Evolutionary conservation across 2,888 invertebrate genomes (phyloP), one percentile per base, ranked within the genome.

Genomic region (Drosophila basisetae): DNA sequence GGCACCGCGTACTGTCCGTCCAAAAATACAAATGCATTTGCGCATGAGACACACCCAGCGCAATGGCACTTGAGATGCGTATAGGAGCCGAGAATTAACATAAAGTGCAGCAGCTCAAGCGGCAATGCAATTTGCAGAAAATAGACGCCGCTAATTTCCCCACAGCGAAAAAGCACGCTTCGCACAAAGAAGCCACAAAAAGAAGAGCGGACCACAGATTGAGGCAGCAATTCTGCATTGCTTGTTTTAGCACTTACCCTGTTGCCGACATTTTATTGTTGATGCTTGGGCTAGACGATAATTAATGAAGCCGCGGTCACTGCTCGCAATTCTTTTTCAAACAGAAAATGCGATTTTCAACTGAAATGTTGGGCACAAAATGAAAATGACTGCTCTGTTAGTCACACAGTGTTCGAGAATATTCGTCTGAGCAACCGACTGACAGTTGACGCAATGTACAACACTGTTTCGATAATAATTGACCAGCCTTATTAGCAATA

Each of bases 241-340:
- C 13, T 35, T 28, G 13, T 30, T 33, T 28, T 68, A 55, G 28
- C 10, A 41, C 4, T 59, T 85, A 92, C 92, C 92, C 78, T 75
- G 88, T 64, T 82, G 90, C 67, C 69, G 92, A 91, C 91, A 92
- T 92, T 70, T 63, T 78, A 61, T 67, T 80, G 76, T 75, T 78
- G 59, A 33, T 81, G 63, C 53, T 72, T 79, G 35, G 31, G 35
- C 56, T 79, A 30, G 70, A 52, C 55, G 52, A 60, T 67, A 73
- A 73, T 66, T 68, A 47, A 70, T 62, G 41, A 69, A 75, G 54
- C 61, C 71, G 78, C 52, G 52, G 54, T 58, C 18, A 70, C 65
- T 67, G 54, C 50, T 59, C 63, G 64, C 50, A 64, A 65, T 53
- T 69, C 47, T 70, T 69, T 82, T 74, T 71, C 68, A 68, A 77